Evolutionary conservation across 2,797 vertebrate species (phyloP).

Genomic region (Macroramphosus scolopax): DNA sequence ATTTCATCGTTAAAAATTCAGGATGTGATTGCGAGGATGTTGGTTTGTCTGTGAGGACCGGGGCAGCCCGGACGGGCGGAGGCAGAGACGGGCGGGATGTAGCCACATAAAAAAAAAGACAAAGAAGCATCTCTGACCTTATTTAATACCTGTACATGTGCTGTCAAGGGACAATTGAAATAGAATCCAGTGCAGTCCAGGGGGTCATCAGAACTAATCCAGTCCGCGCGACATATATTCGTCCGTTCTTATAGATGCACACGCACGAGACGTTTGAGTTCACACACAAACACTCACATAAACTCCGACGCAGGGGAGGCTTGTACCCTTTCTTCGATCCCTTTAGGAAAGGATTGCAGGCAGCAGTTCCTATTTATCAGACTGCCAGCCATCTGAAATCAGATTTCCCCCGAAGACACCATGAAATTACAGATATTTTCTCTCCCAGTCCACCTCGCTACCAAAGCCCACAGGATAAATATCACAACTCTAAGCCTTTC

Average conservation of each 20-base stretch:
- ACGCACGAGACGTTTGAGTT: constrained; percentile 8
- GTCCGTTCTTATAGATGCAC: background rate
- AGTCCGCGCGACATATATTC: background rate
- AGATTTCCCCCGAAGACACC: constrained; percentile 84
- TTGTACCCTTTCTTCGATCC: constrained; percentile 66
- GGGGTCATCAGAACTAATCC: constrained; percentile 45
- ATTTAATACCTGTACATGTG: constrained; percentile 49
- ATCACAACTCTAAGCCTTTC: constrained; percentile 83
- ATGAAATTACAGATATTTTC: constrained; percentile 84
- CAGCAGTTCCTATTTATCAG: constrained; percentile 82
- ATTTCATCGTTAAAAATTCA: constrained; percentile 75
- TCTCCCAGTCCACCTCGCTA: constrained; percentile 69
- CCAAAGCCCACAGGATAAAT: constrained; percentile 82
- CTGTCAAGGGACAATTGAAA: constrained; percentile 35
- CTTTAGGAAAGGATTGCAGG: constrained; percentile 75
- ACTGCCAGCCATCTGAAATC: constrained; percentile 82
- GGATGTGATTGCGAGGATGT: constrained; percentile 62
- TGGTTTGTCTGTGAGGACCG: constrained; percentile 53
- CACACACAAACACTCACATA: constrained; percentile 22
- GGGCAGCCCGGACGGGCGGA: constrained; percentile 11
- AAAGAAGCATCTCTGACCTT: constrained; percentile 44
- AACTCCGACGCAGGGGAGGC: constrained; percentile 56
- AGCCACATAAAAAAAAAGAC: constrained; percentile 23
- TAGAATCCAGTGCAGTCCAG: constrained; percentile 24
- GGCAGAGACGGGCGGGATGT: constrained; percentile 22